phyloP scores from a whole-genome alignment of 2,888 invertebrate genomes.

The Platycheirus rosarum region DNA sequence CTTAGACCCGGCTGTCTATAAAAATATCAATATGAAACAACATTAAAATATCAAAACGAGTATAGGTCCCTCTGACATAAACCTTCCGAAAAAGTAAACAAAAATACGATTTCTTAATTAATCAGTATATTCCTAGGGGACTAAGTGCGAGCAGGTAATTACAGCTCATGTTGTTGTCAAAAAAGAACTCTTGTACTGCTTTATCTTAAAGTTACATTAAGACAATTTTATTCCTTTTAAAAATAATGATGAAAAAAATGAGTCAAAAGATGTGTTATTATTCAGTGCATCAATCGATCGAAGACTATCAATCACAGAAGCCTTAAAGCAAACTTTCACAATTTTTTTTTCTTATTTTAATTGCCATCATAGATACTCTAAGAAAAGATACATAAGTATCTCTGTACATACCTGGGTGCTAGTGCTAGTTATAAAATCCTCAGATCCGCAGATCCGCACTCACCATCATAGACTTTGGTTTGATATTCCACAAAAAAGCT shows the following conservation, averaged over 20 bases:
- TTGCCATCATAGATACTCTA: slow-evolving; percentile 5
- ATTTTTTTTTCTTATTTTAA: slow-evolving; percentile 33
- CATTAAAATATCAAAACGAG: no score
- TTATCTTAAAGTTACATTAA: background rate
- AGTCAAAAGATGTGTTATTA: background rate
- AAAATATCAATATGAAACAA: no score
- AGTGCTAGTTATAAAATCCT: slow-evolving; percentile 11
- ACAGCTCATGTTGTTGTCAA: no score
- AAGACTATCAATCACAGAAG: slow-evolving; percentile 27
- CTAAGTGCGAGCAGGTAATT: no score
- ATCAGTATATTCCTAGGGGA: no score
- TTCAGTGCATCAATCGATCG: slow-evolving; percentile 14
- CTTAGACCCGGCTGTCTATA: no score
- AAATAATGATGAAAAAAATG: slow-evolving; percentile 5
- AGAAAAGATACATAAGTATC: background rate
- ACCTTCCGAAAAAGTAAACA: no score
- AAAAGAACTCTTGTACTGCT: no score
- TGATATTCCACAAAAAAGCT: background rate
- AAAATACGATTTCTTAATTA: no score
- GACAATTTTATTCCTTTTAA: background rate
- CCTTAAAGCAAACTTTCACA: slow-evolving; percentile 31
- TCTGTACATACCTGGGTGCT: background rate
- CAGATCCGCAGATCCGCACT: no score
- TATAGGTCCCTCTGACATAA: no score
- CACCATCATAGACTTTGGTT: background rate